Conservation (phyloP, 2,888 invertebrate species). For the Epirrhoe tristata region DNA sequence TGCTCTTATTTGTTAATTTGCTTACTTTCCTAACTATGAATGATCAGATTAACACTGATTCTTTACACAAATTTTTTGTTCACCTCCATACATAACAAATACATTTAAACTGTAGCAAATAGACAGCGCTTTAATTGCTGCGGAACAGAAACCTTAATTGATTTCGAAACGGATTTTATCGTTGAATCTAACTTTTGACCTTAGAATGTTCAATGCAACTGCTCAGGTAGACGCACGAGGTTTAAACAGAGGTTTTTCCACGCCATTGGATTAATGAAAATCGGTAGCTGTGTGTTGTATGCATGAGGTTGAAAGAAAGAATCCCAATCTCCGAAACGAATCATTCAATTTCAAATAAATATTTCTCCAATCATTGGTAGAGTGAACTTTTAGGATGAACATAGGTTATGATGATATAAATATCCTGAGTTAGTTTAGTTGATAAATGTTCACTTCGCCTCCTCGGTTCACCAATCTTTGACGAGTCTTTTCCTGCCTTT, state of each 20-base stretch:
- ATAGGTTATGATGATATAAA: no score
- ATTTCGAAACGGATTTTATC: constrained; percentile 71
- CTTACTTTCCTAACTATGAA: not conserved
- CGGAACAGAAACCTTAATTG: constrained; percentile 57
- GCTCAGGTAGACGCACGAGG: constrained; percentile 15
- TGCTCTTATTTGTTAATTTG: not conserved
- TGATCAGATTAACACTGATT: not conserved
- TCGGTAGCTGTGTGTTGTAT: no score
- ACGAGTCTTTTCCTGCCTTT: no score
- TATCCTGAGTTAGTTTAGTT: no score
- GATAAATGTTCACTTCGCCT: no score
- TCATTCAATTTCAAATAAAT: no score
- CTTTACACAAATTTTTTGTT: no score
- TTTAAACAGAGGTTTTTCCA: not conserved
- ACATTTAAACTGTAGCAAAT: not conserved
- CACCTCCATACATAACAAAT: not conserved
- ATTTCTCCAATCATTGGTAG: no score
- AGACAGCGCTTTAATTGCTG: constrained; percentile 60
- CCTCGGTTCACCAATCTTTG: no score
- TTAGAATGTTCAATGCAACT: constrained; percentile 48
- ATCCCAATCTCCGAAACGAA: no score
- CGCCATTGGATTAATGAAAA: not conserved
- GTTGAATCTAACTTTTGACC: constrained; percentile 61
- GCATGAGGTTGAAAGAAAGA: no score
- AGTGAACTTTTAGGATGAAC: no score